A percentile compares a stretch with the other conserved stretches of the same genome.
These are phyloP conservation scores for Bombyx mori DNA, from an alignment of 1,140 invertebrate species.

Conservation along the genomic window ASM3026992v2 NC_085110.1:9293501-9294000, in stretches of 20 bases:
- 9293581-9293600: conserved; percentile 41
- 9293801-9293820: conserved; percentile 60
- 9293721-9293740: conserved; percentile 68
- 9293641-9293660: conserved; percentile 70
- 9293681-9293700: conserved; percentile 70
- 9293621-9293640: conserved; percentile 62
- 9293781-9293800: conserved; percentile 37
- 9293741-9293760: conserved; percentile 61
- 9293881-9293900: too few species aligned
- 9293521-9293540: too few species aligned
- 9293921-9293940: too few species aligned
- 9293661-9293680: conserved; percentile 68
- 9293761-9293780: conserved; percentile 64
- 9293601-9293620: conserved; percentile 58
- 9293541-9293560: too few species aligned
- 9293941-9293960: too few species aligned
- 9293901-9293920: too few species aligned
- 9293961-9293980: too few species aligned
- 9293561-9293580: too few species aligned
- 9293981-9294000: too few species aligned
- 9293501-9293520: too few species aligned
- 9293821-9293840: conserved; percentile 21
- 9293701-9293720: conserved; percentile 69
- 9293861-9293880: not conserved
- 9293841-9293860: not conserved